Evolutionary conservation across 1,140 invertebrate genomes (phyloP), one percentile per base, ranked within the genome.

Genomic region (Arctopsyche grandis): DNA sequence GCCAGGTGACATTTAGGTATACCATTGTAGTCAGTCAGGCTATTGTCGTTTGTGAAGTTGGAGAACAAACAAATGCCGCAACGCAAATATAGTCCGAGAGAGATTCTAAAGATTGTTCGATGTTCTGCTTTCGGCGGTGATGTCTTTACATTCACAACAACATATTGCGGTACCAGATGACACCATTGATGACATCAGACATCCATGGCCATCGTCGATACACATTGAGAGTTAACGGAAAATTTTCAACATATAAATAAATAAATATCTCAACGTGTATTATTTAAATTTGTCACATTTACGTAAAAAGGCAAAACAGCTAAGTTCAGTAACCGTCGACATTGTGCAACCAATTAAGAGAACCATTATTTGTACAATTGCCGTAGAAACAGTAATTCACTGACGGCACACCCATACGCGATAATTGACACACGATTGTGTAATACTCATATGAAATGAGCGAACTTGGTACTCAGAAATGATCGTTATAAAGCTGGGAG

Each of bases 311-410:
- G 48, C 3, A 52, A 52, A 52, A 52, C 48, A 12, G 12, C 29
- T 12, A 26, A 5, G 60, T 24, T 24, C 19, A 26, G 19, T 66
- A 26, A 66, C 19, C 24, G n/a, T 16, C 60, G 21, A 9, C 21
- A 66, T 24, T 66, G 60, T 66, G 60, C 24, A 66, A 66, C 60
- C 19, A 66, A 66, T 24, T 24, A 24, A 66, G 60, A 66, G 60
- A 66, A 4, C 60, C 10, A 24, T 66, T 66, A 24, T 26, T 66
- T 22, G 48, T 14, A 52, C 48, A 52, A 52, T 14, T 16, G 48
- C 48, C 48, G 48, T 12, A 52, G 16, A 52, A 52, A 12, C 12
- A 1, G 48, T 16, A 52, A 52, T 52, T 12, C 48, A 10, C 16
- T 4, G 1, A 5, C 10, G 12, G 16, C 4, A 52, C 10, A 52